Evolutionary conservation across 2,797 vertebrate genomes (phyloP), one percentile per base, ranked within the genome.

Genomic region (Anomalospiza imberbis): DNA sequence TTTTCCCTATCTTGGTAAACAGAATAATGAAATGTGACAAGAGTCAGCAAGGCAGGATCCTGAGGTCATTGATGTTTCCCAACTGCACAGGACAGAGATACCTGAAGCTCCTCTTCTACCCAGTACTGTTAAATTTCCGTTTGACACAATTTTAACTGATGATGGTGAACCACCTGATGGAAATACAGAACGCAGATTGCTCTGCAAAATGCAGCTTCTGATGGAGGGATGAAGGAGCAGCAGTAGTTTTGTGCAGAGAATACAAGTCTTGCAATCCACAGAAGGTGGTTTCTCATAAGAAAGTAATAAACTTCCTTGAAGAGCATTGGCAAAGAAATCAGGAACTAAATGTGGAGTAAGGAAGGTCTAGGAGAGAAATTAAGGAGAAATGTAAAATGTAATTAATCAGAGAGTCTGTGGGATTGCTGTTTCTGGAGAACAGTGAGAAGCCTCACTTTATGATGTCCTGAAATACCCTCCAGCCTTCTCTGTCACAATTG

Each of bases 31-130:
- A 90, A 73, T 54, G 3, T 8, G 44, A 34, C 15, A 50, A 20
- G 5, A 79, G 8, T 13, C 26, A 82, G 17, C 24, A 62, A 89
- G 12, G 22, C 25, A 82, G 42, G 32, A 57, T 75, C 24, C 24
- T 85, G 36, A 85, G 16, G 34, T 75, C 19, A 65, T 3, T 65
- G 28, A 8, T 0, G 0, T 16, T 65, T 72, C 32, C 7, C 4
- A 55, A 32, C 3, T 55, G 11, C 4, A 2, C 5, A 42, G 7
- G 12, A 8, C 3, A 2, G 18, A 29, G 22, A 48, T 13, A 67
- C 3, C 7, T 36, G 36, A 63, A 84, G 9, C 2, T 51, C 50
- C 19, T 68, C 17, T 62, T 16, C 44, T 7, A 14, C 3, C 32
- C 34, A 48, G 2, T 19, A 28, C 13, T 25, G 8, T 14, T 72